phyloP scores from a whole-genome alignment of 2,113 vertebrate species.

The Equus quagga region DNA sequence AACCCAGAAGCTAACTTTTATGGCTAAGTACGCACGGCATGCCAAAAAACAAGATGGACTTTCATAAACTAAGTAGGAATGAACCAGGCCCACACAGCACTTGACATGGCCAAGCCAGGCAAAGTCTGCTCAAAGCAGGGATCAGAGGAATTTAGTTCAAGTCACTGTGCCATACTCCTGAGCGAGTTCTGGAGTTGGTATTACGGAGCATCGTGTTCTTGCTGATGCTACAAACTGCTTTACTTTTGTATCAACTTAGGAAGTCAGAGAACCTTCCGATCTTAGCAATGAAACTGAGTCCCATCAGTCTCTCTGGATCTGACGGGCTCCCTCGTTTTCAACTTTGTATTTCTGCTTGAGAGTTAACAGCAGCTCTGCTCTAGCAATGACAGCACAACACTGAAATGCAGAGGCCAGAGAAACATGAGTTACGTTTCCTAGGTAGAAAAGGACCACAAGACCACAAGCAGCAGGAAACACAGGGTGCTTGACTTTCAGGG shows the following conservation, averaged over 20 bases:
- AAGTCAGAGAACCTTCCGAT: not conserved
- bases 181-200: not conserved
- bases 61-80: constrained; percentile 55
- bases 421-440: not conserved
- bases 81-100: not conserved
- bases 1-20: constrained; percentile 67
- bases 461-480: not conserved
- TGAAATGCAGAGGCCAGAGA: not conserved
- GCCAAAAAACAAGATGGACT: constrained; percentile 9
- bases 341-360: constrained; percentile 40
- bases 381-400: not conserved
- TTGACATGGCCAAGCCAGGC: not conserved
- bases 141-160: not conserved
- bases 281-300: constrained; percentile 10
- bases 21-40: constrained; percentile 58
- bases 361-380: constrained; percentile 1
- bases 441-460: not conserved
- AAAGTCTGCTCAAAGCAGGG: not conserved
- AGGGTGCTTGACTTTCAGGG: not conserved
- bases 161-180: not conserved
- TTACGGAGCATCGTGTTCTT: not conserved
- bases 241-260: constrained; percentile 25
- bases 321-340: constrained; percentile 38
- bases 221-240: constrained; percentile 24
- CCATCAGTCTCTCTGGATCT: constrained; percentile 12